Evolutionary conservation across 2,888 invertebrate genomes (phyloP), one percentile per base, ranked within the genome.

Genomic region (Dendrolimus pini): DNA sequence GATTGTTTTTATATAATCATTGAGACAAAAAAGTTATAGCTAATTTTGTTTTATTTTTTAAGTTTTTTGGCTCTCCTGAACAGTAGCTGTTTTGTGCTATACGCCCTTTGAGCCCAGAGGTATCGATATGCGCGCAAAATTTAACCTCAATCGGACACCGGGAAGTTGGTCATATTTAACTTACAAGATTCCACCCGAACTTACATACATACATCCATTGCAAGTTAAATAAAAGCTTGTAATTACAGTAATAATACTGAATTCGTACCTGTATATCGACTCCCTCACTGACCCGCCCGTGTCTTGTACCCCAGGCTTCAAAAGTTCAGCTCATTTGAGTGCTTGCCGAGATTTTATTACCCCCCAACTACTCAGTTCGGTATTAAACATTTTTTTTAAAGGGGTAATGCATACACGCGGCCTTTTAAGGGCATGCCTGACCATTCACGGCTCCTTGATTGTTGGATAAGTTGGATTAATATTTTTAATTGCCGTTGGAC

Each of bases 291-390:
- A 88, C 88, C 89, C 82, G 85, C 80, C 82, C 81, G 82, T 85
- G 89, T 88, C 89, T 89, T 89, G 82, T 83, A 80, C 86, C 83
- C 84, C 79, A 80, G 87, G 89, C 88, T 88, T 88, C 85, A 87
- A 89, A 89, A 90, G 89, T 90, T 90, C 86, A 85, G 88, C 88
- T 88, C 89, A 86, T 89, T 89, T 85, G 89, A 90, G 90, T 86
- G 85, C 85, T 80, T 75, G 83, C 85, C 74, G 89, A 90, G 90
- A 90, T 89, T 90, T 90, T 85, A 90, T 90, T 89, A 89, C 84
- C 84, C 68, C 79, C 84, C 85, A 88, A 88, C 89, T 88, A 87
- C 85, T 81, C 77, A 72, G 76, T 79, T 79, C 77, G 83, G 85
- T 85, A 87, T 88, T 88, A 89, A 80, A 77, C 78, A 74, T 80